These are phyloP conservation scores for Echinarachnius parma DNA, from an alignment of 53 echinoderm and acorn worm species.

Conservation along the genomic window DNA sequence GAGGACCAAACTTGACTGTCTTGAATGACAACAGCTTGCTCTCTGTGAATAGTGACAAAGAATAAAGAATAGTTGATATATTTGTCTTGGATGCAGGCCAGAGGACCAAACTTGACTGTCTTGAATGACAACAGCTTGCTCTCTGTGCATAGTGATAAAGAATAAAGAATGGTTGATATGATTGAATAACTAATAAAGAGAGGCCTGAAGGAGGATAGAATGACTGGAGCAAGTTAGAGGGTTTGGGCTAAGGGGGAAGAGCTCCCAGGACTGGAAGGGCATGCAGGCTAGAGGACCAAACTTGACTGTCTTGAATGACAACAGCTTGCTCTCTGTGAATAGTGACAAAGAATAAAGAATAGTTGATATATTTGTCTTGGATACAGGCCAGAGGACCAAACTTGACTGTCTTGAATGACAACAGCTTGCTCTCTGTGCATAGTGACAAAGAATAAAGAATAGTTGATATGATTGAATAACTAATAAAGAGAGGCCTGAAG, in stretches of 20 bases:
- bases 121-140: slow-evolving; percentile 74
- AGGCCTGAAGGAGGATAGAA: too few relatives aligned
- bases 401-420: slow-evolving; percentile 86
- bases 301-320: slow-evolving; percentile 98
- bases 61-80: slow-evolving; percentile 74
- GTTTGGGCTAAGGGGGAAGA: slow-evolving; percentile 64
- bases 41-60: slow-evolving; percentile 21
- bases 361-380: too few relatives aligned
- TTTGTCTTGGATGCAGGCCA: slow-evolving; percentile 90
- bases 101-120: slow-evolving; percentile 91
- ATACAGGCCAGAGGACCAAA: slow-evolving; percentile 77
- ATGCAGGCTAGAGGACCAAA: slow-evolving; percentile 93
- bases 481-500: too few relatives aligned
- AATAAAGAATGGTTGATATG: too few relatives aligned
- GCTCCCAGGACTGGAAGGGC: slow-evolving; percentile 98
- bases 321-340: slow-evolving; percentile 36
- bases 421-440: slow-evolving; percentile 1
- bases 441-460: too few relatives aligned
- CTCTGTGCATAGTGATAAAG: slow-evolving; percentile 17
- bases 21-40: slow-evolving; percentile 74
- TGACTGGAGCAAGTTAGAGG: too few relatives aligned
- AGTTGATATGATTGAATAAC: too few relatives aligned
- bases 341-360: too few relatives aligned
- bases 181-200: too few relatives aligned
- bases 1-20: slow-evolving; percentile 91